Percentiles rank a stretch among this genome's conserved stretches.
Evolutionary conservation across 2,797 vertebrate genomes (phyloP).

Genomic region (Danio tinwini): DNA sequence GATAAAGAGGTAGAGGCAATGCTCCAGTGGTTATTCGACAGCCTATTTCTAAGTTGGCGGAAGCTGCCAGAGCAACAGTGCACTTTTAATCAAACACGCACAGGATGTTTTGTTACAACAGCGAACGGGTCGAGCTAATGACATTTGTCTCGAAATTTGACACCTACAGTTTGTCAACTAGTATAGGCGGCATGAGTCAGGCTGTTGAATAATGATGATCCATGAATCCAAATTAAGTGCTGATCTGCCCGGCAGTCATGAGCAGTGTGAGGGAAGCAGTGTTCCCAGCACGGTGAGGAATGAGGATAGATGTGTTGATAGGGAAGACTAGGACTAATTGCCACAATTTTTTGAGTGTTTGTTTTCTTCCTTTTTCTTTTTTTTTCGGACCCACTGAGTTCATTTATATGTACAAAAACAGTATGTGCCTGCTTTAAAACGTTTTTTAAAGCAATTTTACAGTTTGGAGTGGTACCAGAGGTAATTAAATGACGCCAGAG

Average conservation of each 20-base stretch:
- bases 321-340: slow-evolving; percentile 11
- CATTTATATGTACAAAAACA: no score
- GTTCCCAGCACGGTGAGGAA: not conserved
- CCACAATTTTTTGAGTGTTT: not conserved
- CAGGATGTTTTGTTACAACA: slow-evolving; percentile 51
- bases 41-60: slow-evolving; percentile 30
- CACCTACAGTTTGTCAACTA: slow-evolving; percentile 57
- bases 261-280: not conserved
- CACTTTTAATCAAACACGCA: slow-evolving; percentile 51
- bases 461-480: no score
- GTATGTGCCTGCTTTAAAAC: no score
- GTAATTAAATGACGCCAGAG: no score
- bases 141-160: slow-evolving; percentile 57
- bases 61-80: slow-evolving; percentile 47
- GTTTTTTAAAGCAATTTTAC: no score
- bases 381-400: not conserved
- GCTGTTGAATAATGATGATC: slow-evolving; percentile 52
- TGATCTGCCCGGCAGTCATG: slow-evolving; percentile 25
- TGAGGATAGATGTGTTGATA: slow-evolving; percentile 27
- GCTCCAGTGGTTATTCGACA: slow-evolving; percentile 31
- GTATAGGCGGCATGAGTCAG: slow-evolving; percentile 43
- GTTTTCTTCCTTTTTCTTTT: not conserved
- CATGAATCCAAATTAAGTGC: slow-evolving; percentile 45
- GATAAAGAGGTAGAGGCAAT: slow-evolving; percentile 46
- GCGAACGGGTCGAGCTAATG: slow-evolving; percentile 52